phyloP scores from a whole-genome alignment of 2,888 invertebrate species.

The Heliconius hortense region DNA sequence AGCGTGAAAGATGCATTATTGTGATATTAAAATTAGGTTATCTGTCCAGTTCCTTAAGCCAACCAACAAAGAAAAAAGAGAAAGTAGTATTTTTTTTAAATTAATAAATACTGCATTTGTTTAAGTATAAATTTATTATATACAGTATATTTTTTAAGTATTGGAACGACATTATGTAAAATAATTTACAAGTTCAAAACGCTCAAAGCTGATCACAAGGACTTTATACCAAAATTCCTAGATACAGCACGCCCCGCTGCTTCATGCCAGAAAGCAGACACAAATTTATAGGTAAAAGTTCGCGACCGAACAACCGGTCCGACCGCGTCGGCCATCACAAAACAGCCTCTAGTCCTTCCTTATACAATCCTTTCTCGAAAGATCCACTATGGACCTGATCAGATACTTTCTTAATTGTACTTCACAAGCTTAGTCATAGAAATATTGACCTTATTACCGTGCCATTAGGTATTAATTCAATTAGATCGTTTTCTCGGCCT shows the following conservation, averaged over 20 bases:
- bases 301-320: slow-evolving; percentile 79
- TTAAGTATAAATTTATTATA: no score
- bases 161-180: neutral
- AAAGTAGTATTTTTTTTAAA: neutral
- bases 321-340: slow-evolving; percentile 49
- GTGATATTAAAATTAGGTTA: neutral
- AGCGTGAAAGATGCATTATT: no score
- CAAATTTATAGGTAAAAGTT: slow-evolving; percentile 83
- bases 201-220: slow-evolving; percentile 47
- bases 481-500: slow-evolving; percentile 70
- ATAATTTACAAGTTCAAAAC: neutral
- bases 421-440: slow-evolving; percentile 60
- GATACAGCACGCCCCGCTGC: slow-evolving; percentile 63
- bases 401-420: slow-evolving; percentile 81
- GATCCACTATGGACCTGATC: slow-evolving; percentile 59
- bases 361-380: slow-evolving; percentile 60
- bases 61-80: neutral
- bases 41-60: neutral
- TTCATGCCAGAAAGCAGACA: slow-evolving; percentile 73
- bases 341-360: slow-evolving; percentile 57
- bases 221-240: slow-evolving; percentile 64
- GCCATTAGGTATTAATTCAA: slow-evolving; percentile 61
- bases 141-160: no score
- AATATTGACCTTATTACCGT: slow-evolving; percentile 71
- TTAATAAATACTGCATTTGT: neutral